A percentile compares a stretch with the other conserved stretches of the same genome.
Conservation (phyloP, 2,113 vertebrate genomes). For the Sitta europaea region DNA sequence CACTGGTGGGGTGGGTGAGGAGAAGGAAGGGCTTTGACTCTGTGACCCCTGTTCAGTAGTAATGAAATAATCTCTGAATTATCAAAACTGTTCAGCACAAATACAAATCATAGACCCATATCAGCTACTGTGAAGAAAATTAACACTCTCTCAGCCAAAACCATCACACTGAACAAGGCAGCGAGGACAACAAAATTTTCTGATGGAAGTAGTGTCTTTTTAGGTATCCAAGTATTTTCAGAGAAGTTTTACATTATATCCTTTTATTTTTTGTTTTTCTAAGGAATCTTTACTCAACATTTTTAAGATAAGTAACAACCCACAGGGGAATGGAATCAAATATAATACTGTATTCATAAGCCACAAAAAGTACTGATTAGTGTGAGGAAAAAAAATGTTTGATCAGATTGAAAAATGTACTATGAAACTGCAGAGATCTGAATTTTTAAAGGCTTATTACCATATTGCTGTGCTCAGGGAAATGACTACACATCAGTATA, state of each 20-base stretch:
- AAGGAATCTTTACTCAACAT: conserved; percentile 8
- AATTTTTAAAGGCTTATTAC: conserved; percentile 57
- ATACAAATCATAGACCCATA: neutral
- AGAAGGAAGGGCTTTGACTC: neutral
- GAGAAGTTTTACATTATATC: neutral
- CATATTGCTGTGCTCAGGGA: conserved; percentile 60
- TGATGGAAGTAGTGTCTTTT: neutral
- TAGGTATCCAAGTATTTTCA: neutral
- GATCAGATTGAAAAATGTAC: conserved; percentile 44
- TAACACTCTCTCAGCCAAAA: neutral
- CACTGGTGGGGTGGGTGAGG: neutral
- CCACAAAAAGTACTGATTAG: conserved; percentile 65
- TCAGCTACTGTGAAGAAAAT: neutral
- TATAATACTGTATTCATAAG: conserved; percentile 35
- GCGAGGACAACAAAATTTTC: neutral
- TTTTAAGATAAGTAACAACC: conserved; percentile 32
- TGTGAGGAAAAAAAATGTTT: neutral
- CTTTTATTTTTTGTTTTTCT: neutral
- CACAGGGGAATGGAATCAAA: conserved; percentile 57
- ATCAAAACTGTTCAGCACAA: neutral
- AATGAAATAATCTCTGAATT: neutral
- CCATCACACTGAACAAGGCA: neutral
- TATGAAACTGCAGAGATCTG: conserved; percentile 40
- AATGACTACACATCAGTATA: conserved; percentile 43
- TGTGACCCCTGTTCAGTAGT: neutral